Base-by-base conservation (phyloP, 2,888 invertebrate genomes). In the Eristalinus aeneus region DNA sequence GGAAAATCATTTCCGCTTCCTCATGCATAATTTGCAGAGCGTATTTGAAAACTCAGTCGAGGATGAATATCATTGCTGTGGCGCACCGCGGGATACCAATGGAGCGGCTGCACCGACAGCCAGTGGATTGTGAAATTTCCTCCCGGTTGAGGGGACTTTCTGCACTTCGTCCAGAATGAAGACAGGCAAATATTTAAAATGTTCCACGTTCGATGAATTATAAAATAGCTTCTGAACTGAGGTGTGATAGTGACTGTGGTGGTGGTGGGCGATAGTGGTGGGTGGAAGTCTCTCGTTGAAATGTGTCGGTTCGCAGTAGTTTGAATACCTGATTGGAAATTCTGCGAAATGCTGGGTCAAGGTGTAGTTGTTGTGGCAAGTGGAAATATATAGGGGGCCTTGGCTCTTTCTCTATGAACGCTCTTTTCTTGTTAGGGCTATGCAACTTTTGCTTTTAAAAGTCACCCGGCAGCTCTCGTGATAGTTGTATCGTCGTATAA, bases 1-100 rank as follows among this genome's bases (percentile, higher is more conserved):
- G 86, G 69, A 71, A 86, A 82, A 86, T 86, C 82, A 86, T 86
- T 86, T 86, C 82, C 77, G 82, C 77, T 86, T 82, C 82, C 82
- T 82, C 82, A 69, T 86, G 82, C 86, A 86, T 86, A 86, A 86
- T 86, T 86, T 78, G 69, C 65, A 73, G 31, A 69, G 69, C 65
- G 68, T 82, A 78, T 82, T 86, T 78, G 82, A 74, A 86, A 86
- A 82, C 67, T 78, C 86, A 78, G 69, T 77, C 82, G 77, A 77
- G 77, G 61, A 74, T 82, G 58, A 77, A 77, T 77, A 76, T 71
- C 72, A 82, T 65, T 34, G 72, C 34, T 53, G 65, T 16, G 46
- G 65, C 34, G 23, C 56, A n/a, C 63, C 68, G 36, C 53, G n/a
- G 63, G 31, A 56, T 63, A 23, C 32, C 60, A n/a, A 9, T 31